Evolutionary conservation across 2,888 invertebrate genomes (phyloP).

Genomic region (Dione vanillae): DNA sequence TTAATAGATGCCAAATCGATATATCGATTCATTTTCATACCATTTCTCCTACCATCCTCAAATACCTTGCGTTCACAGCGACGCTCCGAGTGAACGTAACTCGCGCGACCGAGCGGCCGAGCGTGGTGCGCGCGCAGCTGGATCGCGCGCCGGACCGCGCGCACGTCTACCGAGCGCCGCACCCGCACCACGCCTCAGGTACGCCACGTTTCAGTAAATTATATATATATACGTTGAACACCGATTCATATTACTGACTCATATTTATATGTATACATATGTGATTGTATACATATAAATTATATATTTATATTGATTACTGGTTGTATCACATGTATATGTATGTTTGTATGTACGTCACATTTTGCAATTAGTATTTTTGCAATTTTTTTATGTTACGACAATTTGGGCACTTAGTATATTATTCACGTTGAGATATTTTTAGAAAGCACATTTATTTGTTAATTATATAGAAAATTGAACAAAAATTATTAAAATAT

Average conservation of each 20-base stretch:
- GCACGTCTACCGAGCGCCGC: slow-evolving; percentile 74
- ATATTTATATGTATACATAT: background rate
- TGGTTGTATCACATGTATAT: background rate
- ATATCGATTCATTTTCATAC: background rate
- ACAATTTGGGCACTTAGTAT: background rate
- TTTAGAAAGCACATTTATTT: background rate
- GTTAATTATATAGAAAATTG: background rate
- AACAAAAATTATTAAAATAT: background rate
- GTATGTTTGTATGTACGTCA: background rate
- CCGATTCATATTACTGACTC: too few relatives aligned
- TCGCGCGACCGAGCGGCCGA: slow-evolving; percentile 74
- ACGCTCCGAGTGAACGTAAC: slow-evolving; percentile 60
- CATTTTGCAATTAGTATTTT: background rate
- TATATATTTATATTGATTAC: background rate
- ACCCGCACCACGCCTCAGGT: slow-evolving; percentile 78
- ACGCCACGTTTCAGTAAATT: slow-evolving; percentile 43
- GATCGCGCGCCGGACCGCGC: slow-evolving; percentile 78
- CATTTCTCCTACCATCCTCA: background rate
- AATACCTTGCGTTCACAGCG: slow-evolving; percentile 55
- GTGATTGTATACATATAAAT: background rate
- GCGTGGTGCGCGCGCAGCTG: slow-evolving; percentile 80
- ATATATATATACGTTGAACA: background rate
- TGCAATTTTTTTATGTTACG: background rate
- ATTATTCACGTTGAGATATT: background rate
- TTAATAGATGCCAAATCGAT: background rate